These are phyloP conservation scores for Drosophila rellima DNA, from an alignment of 2,888 invertebrate genomes.

Conservation along the genomic window DNA sequence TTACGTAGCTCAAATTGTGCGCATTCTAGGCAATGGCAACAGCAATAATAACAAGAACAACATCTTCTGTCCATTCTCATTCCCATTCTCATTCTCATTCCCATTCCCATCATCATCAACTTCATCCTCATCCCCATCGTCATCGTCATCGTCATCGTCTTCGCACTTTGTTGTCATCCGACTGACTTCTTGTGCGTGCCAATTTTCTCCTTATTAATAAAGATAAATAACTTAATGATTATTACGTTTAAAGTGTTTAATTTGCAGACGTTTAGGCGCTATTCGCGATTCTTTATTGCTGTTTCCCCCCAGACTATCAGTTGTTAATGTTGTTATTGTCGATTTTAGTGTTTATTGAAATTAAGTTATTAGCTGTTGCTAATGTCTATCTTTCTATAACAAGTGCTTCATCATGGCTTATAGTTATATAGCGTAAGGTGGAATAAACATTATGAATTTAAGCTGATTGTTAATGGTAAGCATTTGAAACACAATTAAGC, in stretches of 20 bases:
- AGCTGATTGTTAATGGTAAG: background rate
- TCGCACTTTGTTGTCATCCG: constrained; percentile 66
- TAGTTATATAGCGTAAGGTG: background rate
- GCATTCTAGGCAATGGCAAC: constrained; percentile 64
- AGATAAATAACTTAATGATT: constrained; percentile 82
- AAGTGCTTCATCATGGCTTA: constrained; percentile 26
- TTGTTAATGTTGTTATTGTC: background rate
- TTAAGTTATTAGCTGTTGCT: constrained; percentile 57
- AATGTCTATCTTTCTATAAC: constrained; percentile 22
- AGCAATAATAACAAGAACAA: constrained; percentile 19
- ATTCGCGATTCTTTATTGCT: constrained; percentile 48
- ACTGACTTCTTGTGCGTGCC: constrained; percentile 76
- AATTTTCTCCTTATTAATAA: constrained; percentile 80
- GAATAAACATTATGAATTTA: background rate
- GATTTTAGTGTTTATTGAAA: constrained; percentile 45
- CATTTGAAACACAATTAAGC: background rate
- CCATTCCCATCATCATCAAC: constrained; percentile 29
- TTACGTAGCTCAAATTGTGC: constrained; percentile 76
- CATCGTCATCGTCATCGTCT: constrained; percentile 27
- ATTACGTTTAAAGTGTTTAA: constrained; percentile 80
- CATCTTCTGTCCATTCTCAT: constrained; percentile 33
- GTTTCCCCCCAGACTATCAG: background rate
- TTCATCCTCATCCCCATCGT: constrained; percentile 17
- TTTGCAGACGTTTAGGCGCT: constrained; percentile 67
- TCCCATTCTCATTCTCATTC: constrained; percentile 17